phyloP scores from a whole-genome alignment of 1,140 invertebrate species.

The Pectinophora gossypiella region DNA sequence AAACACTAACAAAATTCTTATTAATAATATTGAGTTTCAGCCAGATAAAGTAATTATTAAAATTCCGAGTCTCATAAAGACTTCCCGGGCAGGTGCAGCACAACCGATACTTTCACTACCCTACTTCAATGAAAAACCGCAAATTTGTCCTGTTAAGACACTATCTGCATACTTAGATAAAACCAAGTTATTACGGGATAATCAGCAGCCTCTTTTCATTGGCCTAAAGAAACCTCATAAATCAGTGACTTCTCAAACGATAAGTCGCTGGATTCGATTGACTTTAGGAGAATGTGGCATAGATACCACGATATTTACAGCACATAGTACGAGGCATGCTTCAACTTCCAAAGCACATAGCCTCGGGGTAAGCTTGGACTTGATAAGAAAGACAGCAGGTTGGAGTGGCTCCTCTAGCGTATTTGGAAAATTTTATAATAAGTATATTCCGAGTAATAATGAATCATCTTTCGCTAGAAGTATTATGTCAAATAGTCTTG shows the following conservation, averaged over 20 bases:
- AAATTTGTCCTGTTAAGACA: background rate
- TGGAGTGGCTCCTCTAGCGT: background rate
- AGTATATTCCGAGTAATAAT: background rate
- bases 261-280: background rate
- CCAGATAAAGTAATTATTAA: background rate
- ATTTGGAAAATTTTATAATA: conserved; percentile 15
- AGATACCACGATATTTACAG: background rate
- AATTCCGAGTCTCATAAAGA: background rate
- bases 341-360: background rate
- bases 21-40: background rate
- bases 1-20: background rate
- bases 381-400: background rate
- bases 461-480: background rate
- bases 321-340: background rate
- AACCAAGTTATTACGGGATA: background rate
- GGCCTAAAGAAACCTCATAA: background rate
- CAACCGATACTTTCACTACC: background rate
- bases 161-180: background rate
- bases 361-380: background rate
- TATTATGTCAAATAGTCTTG: background rate
- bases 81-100: background rate
- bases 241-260: background rate
- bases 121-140: background rate
- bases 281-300: background rate
- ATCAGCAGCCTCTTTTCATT: background rate